Base-by-base conservation (phyloP, 2,113 vertebrate genomes). In the Paramisgurnus dabryanus region DNA sequence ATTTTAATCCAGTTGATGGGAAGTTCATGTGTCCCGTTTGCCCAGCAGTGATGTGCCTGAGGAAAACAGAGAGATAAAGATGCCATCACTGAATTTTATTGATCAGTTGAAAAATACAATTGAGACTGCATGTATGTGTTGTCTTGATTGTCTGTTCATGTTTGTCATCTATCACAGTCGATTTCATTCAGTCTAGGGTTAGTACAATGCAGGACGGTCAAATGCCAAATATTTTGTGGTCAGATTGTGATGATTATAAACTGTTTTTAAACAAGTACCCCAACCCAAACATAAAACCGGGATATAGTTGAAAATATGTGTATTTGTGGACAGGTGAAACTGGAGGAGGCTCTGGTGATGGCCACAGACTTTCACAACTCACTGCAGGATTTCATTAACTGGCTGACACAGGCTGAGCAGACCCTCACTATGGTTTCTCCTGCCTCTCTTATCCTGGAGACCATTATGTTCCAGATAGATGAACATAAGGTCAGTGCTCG, bases 311-410 rank as follows among this genome's bases (percentile, higher is more conserved):
- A 40, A 13, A 47, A n/a, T 68, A 63, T 58, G 11, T 76, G 61
- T 80, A 13, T 71, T 53, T 41, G 17, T 63, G 27, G 83, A 1
- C 90, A 99, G 98, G 87, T 90, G 82, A 98, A 98, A 92, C 91
- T 99, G 87, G 96, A 99, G 87, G 97, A 99, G 86, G 96, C 97
- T 1, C 92, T 98, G 82, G 92, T 68, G 43, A 87, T 98, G 89
- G 97, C 98, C 72, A 94, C 95, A 85, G 95, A 96, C 82, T 99
- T 99, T 92, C 97, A 99, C 88, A 96, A 96, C 88, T 98, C 96
- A 10, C 93, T 99, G 81, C 97, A 99, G 87, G 96, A 98, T 90
- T 99, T 99, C 89, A 97, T 98, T 91, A 98, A 96, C 84, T 99
- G 98, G 97, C 92, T 99, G 53, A 99, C 97, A 43, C 96, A 98